phyloP scores from a whole-genome alignment of 2,888 invertebrate species.

The Byasa hedistus region DNA sequence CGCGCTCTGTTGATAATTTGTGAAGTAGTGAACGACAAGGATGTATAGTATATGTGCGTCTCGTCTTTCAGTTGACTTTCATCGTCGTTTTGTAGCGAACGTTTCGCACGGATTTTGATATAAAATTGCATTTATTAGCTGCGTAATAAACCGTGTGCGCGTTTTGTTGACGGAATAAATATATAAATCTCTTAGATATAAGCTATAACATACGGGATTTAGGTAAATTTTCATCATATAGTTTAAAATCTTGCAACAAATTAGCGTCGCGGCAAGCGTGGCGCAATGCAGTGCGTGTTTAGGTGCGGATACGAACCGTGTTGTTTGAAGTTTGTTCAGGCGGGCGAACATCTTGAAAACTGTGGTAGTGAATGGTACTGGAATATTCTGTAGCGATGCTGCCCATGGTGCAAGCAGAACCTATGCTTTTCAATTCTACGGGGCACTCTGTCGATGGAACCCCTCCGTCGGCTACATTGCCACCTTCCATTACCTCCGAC shows the following conservation, averaged over 20 bases:
- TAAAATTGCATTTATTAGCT: conserved; percentile 73
- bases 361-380: conserved; percentile 55
- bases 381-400: conserved; percentile 68
- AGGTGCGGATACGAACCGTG: conserved; percentile 68
- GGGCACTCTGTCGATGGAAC: conserved; percentile 62
- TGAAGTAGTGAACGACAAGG: conserved; percentile 75
- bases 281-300: conserved; percentile 79
- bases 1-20: conserved; percentile 63
- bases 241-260: conserved; percentile 50
- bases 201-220: not conserved
- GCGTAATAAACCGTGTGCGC: conserved; percentile 71
- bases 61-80: conserved; percentile 81
- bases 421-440: conserved; percentile 67
- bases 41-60: conserved; percentile 77
- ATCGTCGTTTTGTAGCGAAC: conserved; percentile 79
- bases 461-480: conserved; percentile 67
- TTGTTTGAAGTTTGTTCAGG: conserved; percentile 59
- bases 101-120: conserved; percentile 77
- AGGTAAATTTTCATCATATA: conserved; percentile 35
- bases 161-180: conserved; percentile 44
- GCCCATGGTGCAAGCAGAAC: conserved; percentile 74
- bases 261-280: conserved; percentile 71
- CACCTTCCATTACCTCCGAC: conserved; percentile 71
- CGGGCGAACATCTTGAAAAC: conserved; percentile 54
- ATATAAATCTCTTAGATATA: not conserved